These are phyloP conservation scores for Coccyzus lansbergi DNA, from an alignment of 2,797 vertebrate species.

Conservation along the genomic window DNA sequence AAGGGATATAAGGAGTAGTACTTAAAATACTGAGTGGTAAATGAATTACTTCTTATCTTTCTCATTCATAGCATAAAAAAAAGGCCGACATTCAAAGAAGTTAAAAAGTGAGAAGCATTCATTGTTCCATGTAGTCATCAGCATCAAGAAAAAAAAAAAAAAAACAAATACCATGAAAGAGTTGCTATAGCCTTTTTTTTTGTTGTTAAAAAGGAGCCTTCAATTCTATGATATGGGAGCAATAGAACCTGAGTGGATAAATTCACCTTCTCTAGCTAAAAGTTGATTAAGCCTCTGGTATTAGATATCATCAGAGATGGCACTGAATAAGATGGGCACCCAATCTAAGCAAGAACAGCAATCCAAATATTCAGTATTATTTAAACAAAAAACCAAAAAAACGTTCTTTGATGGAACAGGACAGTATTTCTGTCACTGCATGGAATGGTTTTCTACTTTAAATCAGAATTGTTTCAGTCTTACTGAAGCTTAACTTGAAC, in stretches of 20 bases:
- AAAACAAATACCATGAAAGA: background rate
- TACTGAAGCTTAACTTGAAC: conserved; percentile 7
- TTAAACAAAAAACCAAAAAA: background rate
- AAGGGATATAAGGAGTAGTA: background rate
- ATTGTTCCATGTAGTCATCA: background rate
- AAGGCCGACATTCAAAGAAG: background rate
- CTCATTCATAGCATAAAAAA: background rate
- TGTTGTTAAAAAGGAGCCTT: background rate
- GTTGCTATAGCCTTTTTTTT: background rate
- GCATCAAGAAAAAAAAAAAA: background rate
- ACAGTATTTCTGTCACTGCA: background rate
- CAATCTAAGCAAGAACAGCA: background rate
- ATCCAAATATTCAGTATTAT: background rate
- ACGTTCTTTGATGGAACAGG: background rate
- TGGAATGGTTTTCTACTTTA: background rate
- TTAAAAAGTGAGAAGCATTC: background rate
- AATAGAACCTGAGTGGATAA: background rate
- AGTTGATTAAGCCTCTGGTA: background rate
- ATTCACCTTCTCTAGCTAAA: background rate
- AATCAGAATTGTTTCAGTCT: background rate
- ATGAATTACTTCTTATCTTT: background rate
- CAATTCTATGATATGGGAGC: background rate
- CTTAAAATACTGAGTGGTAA: background rate
- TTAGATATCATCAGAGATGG: background rate
- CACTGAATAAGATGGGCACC: background rate